Evolutionary conservation across 1,140 invertebrate genomes (phyloP).

Genomic region (Hylaeus anthracinus): DNA sequence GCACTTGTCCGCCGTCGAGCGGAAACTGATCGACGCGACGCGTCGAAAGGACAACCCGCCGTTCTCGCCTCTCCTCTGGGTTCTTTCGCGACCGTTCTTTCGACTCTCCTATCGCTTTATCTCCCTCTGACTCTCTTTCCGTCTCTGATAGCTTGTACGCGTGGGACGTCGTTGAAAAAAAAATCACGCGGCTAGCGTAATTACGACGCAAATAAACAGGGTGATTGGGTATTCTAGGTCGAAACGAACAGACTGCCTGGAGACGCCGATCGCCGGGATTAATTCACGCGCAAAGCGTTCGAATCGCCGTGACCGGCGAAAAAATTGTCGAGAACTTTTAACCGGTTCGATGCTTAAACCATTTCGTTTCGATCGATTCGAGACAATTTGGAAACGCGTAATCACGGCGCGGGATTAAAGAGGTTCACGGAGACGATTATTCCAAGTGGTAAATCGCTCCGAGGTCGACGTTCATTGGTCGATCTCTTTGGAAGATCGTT

Average conservation of each 20-base stretch:
- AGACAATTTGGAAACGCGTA: too few species aligned
- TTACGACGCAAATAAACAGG: slow-evolving; percentile 27
- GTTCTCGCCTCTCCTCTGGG: slow-evolving; percentile 60
- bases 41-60: slow-evolving; percentile 62
- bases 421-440: too few species aligned
- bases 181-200: slow-evolving; percentile 45
- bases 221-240: slow-evolving; percentile 30
- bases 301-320: too few species aligned
- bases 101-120: not conserved
- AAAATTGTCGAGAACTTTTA: too few species aligned
- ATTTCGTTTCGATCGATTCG: too few species aligned
- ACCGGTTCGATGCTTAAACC: too few species aligned
- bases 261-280: slow-evolving; percentile 26
- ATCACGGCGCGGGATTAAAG: too few species aligned
- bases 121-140: not conserved
- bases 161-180: slow-evolving; percentile 50
- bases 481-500: not conserved
- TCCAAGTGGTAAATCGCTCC: too few species aligned
- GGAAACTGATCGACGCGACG: slow-evolving; percentile 71
- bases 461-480: slow-evolving; percentile 17
- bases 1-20: slow-evolving; percentile 59
- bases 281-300: not conserved
- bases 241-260: slow-evolving; percentile 51
- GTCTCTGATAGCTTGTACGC: slow-evolving; percentile 20
- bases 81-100: slow-evolving; percentile 14